phyloP scores from a whole-genome alignment of 1,140 invertebrate species.

The Monomorium pharaonis region DNA sequence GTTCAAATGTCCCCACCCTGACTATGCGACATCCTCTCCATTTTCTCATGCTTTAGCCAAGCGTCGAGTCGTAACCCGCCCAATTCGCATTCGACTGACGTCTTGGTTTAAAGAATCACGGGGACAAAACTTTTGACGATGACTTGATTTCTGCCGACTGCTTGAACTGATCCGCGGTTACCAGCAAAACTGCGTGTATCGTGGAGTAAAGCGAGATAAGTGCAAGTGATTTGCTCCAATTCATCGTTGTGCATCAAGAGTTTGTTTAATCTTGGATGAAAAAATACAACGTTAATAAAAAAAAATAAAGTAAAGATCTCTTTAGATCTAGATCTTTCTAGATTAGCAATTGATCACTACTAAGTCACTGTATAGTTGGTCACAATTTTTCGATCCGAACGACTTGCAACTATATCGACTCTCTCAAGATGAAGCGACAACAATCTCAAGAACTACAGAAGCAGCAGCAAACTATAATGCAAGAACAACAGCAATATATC shows the following conservation, averaged over 20 bases:
- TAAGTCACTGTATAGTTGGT: not conserved
- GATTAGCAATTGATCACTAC: constrained; percentile 13
- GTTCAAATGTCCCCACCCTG: constrained; percentile 75
- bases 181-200: constrained; percentile 64
- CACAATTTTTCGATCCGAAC: constrained; percentile 7
- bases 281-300: not conserved
- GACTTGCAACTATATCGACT: constrained; percentile 50
- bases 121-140: constrained; percentile 88
- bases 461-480: constrained; percentile 80
- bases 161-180: constrained; percentile 87
- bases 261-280: constrained; percentile 29
- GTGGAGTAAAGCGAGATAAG: constrained; percentile 14
- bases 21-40: constrained; percentile 76
- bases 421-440: constrained; percentile 86
- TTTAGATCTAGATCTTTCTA: constrained; percentile 11
- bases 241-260: constrained; percentile 53
- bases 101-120: constrained; percentile 93
- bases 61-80: constrained; percentile 72
- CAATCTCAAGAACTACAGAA: constrained; percentile 82
- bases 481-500: constrained; percentile 85
- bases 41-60: constrained; percentile 59
- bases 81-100: constrained; percentile 95
- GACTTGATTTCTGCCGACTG: constrained; percentile 92
- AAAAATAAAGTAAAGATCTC: not conserved
- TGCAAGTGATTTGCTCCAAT: constrained; percentile 50